phyloP scores from a whole-genome alignment of 2,113 vertebrate species.

The Numenius arquata region DNA sequence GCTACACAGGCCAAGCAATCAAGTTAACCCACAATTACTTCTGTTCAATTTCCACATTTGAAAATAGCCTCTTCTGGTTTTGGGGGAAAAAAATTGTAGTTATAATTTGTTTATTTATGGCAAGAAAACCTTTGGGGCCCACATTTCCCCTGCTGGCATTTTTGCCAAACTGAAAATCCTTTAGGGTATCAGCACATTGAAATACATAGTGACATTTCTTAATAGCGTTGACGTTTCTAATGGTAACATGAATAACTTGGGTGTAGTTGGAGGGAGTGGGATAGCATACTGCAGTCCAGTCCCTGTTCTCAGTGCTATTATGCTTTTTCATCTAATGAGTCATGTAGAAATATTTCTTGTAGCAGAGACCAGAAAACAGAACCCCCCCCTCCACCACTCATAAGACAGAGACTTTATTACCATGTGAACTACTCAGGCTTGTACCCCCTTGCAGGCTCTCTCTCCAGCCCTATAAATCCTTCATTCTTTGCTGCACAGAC shows the following conservation, averaged over 20 bases:
- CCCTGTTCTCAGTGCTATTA: neutral
- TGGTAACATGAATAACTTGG: neutral
- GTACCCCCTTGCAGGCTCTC: neutral
- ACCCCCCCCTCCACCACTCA: neutral
- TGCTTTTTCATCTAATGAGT: neutral
- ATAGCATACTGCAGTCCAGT: neutral
- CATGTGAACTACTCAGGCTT: neutral
- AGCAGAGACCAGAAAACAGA: neutral
- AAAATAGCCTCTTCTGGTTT: neutral
- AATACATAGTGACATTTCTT: neutral
- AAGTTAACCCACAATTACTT: neutral
- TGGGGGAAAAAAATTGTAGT: too few species aligned
- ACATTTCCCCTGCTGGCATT: neutral
- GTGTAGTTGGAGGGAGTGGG: neutral
- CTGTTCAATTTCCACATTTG: neutral
- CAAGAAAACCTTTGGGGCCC: neutral
- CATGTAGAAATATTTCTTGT: neutral
- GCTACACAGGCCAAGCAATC: neutral
- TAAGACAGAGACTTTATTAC: neutral
- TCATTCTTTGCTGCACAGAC: neutral
- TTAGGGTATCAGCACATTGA: neutral
- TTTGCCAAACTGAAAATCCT: neutral
- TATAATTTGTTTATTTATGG: neutral
- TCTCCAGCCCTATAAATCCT: neutral
- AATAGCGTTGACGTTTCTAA: constrained; percentile 1